Conservation (phyloP, 2,888 invertebrate genomes). For the Eurytoma adleriae region DNA sequence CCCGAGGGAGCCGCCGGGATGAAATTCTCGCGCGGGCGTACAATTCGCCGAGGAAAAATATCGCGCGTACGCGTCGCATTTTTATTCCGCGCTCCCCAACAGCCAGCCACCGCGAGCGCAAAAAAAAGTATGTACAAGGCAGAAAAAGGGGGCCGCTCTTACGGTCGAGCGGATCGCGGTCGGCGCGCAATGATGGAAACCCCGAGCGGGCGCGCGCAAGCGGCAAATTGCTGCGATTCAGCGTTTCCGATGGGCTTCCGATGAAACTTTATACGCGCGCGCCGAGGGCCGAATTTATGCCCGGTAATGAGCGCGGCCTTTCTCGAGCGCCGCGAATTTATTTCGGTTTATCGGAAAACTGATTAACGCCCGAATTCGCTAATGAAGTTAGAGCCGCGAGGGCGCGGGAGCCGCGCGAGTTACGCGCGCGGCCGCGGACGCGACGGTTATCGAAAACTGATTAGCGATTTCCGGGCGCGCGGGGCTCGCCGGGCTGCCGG, state of each 20-base stretch:
- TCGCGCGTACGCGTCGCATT: too few relatives aligned
- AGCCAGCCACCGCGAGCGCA: too few relatives aligned
- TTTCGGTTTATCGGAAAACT: conserved; percentile 52
- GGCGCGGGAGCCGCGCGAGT: background rate
- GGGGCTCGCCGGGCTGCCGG: background rate
- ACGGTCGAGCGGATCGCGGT: background rate
- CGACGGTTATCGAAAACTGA: conserved; percentile 47
- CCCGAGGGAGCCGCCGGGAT: too few relatives aligned
- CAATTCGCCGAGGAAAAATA: too few relatives aligned
- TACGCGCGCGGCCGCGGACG: background rate
- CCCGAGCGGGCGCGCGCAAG: background rate
- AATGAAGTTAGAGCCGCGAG: conserved; percentile 34
- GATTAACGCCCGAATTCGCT: conserved; percentile 33
- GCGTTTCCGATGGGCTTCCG: conserved; percentile 34
- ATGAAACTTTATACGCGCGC: conserved; percentile 36
- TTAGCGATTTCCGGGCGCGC: conserved; percentile 44
- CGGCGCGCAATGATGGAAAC: too few relatives aligned
- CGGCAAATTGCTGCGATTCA: conserved; percentile 33
- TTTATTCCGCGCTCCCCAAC: too few relatives aligned
- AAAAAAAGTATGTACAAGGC: too few relatives aligned
- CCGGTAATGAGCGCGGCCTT: background rate
- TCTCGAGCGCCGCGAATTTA: conserved; percentile 19
- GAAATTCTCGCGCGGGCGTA: too few relatives aligned
- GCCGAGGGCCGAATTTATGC: background rate
- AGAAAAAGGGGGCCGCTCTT: too few relatives aligned